Base-by-base conservation (phyloP, 1,140 invertebrate species). In the Macrosteles quadrilineatus region DNA sequence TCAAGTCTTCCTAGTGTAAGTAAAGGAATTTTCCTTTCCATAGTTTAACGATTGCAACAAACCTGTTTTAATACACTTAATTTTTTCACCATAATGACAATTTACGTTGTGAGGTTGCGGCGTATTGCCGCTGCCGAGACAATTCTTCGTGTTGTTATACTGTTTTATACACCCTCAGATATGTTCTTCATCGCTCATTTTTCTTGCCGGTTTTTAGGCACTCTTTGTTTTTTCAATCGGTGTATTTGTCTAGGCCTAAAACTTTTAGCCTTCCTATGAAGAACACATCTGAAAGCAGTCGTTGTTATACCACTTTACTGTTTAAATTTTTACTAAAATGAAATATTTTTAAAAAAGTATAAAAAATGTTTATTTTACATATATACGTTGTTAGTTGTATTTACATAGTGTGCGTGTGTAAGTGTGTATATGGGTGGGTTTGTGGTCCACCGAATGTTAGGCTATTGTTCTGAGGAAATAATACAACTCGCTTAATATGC, bases 1-100 rank as follows among this genome's bases (percentile, higher is more conserved):
- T 45, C 66, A 67, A 11, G 66, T 67, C 66, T 67, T 67, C 66
- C 66, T 67, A 67, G 66, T n/a, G 31, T 43, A 40, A 21, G 63
- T 65, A 19, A 31, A 43, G 29, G 14, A 65, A 19, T 32, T 19
- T 43, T 65, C 19, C 23, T 65, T 65, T 30, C 27, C 31, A 63
- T 63, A 21, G 21, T 3, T 65, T 36, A 14, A 11, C n/a, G 43
- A 11, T 65, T 43, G 30, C 17, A 50, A 50, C 47, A 50, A 50
- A 50, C 47, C 47, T n/a, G 25, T 43, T 45, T 65, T 43, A 23
- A n/a, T 36, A 40, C 23, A 43, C 32, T 45, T 43, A 23, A 36
- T 23, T 45, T 65, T 36, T 40, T n/a, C 31, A 36, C 9, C 14
- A 1, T 32, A 65, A 23, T 40, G 31, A 65, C 32, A 43, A 65